Conservation (phyloP, 2,113 vertebrate genomes). For the Lagenorhynchus albirostris region DNA sequence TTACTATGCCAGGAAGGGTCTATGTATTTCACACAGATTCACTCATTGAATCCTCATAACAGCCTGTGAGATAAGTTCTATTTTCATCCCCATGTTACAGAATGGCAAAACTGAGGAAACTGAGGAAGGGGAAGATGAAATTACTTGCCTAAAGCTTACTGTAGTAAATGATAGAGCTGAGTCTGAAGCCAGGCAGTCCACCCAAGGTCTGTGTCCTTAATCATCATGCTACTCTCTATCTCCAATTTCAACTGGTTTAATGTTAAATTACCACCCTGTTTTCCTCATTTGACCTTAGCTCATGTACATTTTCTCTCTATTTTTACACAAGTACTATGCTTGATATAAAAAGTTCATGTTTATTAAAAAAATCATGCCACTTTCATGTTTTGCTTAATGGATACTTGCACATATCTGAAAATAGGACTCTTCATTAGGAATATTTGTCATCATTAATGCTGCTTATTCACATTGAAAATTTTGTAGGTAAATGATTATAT, state of each 20-base stretch:
- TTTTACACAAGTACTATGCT: not conserved
- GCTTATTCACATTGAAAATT: not conserved
- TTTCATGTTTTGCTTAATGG: not conserved
- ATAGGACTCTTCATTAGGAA: not conserved
- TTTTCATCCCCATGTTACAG: not conserved
- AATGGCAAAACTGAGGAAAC: not conserved
- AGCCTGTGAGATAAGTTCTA: not conserved
- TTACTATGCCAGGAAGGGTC: not conserved
- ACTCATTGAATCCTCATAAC: not conserved
- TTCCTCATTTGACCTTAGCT: not conserved
- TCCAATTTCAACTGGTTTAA: not conserved
- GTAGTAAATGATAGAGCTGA: not conserved
- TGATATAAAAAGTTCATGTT: not conserved
- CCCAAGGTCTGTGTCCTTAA: not conserved
- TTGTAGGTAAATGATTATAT: not conserved
- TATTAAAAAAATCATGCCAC: not conserved
- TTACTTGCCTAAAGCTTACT: not conserved
- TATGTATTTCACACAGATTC: not conserved
- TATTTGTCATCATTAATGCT: not conserved
- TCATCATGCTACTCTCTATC: not conserved
- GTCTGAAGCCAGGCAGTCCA: not conserved
- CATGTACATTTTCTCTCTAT: not conserved
- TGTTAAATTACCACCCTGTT: not conserved
- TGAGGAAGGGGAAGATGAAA: not conserved
- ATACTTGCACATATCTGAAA: not conserved